Evolutionary conservation across 2,113 vertebrate genomes (phyloP).

Genomic region (Microcebus lehilahytsara): DNA sequence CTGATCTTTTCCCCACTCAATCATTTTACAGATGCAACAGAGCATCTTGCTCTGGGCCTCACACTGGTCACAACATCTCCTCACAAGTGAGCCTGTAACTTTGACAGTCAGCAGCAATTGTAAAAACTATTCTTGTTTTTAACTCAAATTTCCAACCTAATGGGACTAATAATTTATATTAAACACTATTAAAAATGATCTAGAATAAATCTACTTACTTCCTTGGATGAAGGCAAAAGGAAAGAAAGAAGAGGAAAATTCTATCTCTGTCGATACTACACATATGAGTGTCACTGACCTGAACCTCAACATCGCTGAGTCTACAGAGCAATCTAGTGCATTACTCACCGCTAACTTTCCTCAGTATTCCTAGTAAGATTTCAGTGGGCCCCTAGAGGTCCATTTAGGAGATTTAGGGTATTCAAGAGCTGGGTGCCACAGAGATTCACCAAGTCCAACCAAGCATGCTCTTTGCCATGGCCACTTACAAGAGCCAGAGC

Average conservation of each 20-base stretch:
- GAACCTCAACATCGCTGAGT: not conserved
- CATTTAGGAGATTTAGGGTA: not conserved
- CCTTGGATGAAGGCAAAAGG: not conserved
- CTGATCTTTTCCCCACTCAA: not conserved
- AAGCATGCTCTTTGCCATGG: not conserved
- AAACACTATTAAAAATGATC: not conserved
- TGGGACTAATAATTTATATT: not conserved
- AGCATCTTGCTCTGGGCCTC: not conserved
- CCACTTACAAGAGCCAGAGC: no score
- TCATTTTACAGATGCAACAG: not conserved
- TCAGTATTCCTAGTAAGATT: no score
- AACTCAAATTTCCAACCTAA: not conserved
- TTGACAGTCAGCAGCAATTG: not conserved
- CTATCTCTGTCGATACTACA: not conserved
- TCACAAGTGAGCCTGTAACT: not conserved
- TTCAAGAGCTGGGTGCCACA: not conserved
- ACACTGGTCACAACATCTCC: not conserved
- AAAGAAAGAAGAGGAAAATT: conserved; percentile 17
- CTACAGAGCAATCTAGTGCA: no score
- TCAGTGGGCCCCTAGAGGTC: not conserved
- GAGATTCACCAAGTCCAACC: not conserved
- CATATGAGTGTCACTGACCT: not conserved
- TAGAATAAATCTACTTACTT: not conserved
- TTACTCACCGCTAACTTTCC: not conserved
- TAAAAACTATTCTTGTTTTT: not conserved